Conservation (phyloP, 2,888 invertebrate genomes). For the Drosophila austrosaltans region DNA sequence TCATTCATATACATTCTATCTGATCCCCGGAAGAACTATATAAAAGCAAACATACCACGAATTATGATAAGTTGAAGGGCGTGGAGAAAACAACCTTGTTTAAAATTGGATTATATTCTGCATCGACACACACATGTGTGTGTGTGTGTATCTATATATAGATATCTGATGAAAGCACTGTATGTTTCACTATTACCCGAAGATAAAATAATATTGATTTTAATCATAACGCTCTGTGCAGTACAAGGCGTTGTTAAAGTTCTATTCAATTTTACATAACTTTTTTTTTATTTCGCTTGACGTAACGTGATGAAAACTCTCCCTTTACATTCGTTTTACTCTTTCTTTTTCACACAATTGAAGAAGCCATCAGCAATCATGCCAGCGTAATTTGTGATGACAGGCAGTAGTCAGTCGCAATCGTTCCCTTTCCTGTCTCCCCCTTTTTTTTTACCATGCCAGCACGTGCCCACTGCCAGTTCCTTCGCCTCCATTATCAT, state of each 20-base stretch:
- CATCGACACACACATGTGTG: neutral
- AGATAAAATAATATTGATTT: conserved; percentile 5
- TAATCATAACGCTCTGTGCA: neutral
- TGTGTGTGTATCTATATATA: neutral
- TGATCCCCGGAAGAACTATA: conserved; percentile 27
- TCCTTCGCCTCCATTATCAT: conserved; percentile 8
- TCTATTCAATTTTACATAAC: neutral
- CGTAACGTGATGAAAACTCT: neutral
- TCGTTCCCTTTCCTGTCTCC: neutral
- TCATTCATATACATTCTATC: conserved; percentile 17
- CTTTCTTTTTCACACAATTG: conserved; percentile 21
- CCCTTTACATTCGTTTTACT: neutral
- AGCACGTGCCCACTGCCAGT: conserved; percentile 8
- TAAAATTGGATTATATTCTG: neutral
- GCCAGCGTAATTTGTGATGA: conserved; percentile 21
- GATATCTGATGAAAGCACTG: neutral
- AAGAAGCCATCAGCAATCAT: conserved; percentile 27
- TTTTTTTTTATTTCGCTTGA: neutral
- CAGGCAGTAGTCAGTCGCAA: conserved; percentile 12
- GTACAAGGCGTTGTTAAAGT: neutral
- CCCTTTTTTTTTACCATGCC: neutral
- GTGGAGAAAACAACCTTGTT: neutral
- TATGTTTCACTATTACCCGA: neutral
- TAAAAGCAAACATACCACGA: conserved; percentile 18
- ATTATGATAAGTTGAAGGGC: conserved; percentile 8